phyloP scores from a whole-genome alignment of 2,797 vertebrate species.

The Anomalospiza imberbis region DNA sequence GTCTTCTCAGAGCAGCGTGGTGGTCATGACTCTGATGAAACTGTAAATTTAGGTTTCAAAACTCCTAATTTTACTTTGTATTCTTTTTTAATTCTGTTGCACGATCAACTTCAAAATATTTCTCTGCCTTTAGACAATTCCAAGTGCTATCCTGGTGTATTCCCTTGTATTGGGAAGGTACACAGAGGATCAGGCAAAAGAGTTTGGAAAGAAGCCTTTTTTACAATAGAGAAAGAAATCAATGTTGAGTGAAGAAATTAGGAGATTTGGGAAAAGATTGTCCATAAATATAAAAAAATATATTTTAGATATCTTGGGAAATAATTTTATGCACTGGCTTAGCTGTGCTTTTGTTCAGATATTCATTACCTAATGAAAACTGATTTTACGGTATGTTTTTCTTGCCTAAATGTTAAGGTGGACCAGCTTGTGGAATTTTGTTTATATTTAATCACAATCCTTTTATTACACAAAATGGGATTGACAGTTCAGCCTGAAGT shows the following conservation, averaged over 20 bases:
- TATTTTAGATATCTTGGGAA: not conserved
- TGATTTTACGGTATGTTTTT: not conserved
- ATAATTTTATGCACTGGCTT: not conserved
- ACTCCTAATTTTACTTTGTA: not conserved
- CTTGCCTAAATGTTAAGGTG: not conserved
- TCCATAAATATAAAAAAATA: not conserved
- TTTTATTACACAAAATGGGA: not conserved
- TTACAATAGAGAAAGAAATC: not conserved
- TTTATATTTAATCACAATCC: not conserved
- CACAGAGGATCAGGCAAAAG: not conserved
- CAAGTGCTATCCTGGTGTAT: not conserved
- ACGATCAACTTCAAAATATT: not conserved
- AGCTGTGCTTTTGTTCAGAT: not conserved
- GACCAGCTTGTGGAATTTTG: not conserved
- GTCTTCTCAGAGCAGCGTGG: not conserved
- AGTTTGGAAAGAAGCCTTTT: not conserved
- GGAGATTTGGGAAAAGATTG: not conserved
- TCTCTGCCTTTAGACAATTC: not conserved
- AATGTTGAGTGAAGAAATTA: not conserved
- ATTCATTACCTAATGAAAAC: not conserved
- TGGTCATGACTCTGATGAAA: not conserved
- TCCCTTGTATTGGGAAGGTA: not conserved
- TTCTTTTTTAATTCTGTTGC: not conserved
- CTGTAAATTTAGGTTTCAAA: not conserved
- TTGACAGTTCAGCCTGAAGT: not conserved